Conservation (phyloP, 2,888 invertebrate species). For the Morpho helenor region DNA sequence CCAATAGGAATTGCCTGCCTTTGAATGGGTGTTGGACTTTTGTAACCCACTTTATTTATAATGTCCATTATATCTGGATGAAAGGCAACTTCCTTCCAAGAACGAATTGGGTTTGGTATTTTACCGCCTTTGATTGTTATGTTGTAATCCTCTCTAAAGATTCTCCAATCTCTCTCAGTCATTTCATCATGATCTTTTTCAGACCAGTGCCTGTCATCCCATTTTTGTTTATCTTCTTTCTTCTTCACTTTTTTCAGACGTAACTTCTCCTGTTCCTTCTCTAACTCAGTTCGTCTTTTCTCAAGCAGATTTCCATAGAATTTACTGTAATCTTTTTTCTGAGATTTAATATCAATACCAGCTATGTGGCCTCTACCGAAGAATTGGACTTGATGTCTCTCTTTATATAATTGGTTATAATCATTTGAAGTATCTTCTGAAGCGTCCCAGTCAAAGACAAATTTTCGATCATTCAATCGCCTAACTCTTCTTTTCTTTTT, state of each 20-base stretch:
- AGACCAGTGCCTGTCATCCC: conserved; percentile 99
- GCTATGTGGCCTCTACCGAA: conserved; percentile 98
- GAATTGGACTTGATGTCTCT: conserved; percentile 97
- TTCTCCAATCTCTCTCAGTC: conserved; percentile 99
- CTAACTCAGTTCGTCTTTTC: conserved; percentile 95
- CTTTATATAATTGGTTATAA: conserved; percentile 98
- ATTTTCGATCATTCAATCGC: conserved; percentile 97
- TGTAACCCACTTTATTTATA: conserved; percentile 96
- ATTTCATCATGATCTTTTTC: conserved; percentile 96
- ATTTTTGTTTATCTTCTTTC: conserved; percentile 98
- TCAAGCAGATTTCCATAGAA: conserved; percentile 98
- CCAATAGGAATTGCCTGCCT: conserved; percentile 99
- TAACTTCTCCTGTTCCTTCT: conserved; percentile 97
- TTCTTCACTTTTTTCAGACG: conserved; percentile 94
- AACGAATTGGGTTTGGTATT: conserved; percentile 97
- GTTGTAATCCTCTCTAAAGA: conserved; percentile 99
- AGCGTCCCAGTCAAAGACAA: conserved; percentile 99
- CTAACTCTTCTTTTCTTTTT: conserved; percentile 96
- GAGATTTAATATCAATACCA: conserved; percentile 98
- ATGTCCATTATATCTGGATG: conserved; percentile 95
- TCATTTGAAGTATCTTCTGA: conserved; percentile 99
- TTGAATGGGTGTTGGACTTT: conserved; percentile 99
- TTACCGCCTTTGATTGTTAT: conserved; percentile 98
- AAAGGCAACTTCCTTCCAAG: conserved; percentile 96
- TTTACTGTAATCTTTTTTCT: conserved; percentile 96